Evolutionary conservation across 2,113 vertebrate genomes (phyloP).

Genomic region (Stomatorhinus ivindoensis): DNA sequence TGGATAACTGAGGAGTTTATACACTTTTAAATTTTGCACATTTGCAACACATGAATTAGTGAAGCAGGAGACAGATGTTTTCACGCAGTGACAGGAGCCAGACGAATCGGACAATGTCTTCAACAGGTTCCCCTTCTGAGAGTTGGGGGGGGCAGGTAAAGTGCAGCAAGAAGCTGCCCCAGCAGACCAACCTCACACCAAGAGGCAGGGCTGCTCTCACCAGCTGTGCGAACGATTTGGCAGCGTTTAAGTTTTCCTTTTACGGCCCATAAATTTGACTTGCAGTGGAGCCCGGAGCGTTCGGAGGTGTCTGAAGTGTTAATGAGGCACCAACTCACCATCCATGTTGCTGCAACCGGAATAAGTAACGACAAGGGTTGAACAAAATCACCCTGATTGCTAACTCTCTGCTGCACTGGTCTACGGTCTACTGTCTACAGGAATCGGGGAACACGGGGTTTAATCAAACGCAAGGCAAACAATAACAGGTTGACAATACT

Average conservation of each 20-base stretch:
- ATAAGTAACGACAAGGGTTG: background rate
- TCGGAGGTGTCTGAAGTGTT: background rate
- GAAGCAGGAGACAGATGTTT: background rate
- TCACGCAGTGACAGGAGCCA: background rate
- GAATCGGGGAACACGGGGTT: too few species aligned
- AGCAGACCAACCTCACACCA: background rate
- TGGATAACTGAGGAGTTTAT: background rate
- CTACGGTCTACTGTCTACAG: too few species aligned
- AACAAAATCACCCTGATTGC: background rate
- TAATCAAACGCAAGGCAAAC: too few species aligned
- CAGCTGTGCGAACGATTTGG: background rate
- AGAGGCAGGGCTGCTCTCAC: background rate
- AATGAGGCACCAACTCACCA: background rate
- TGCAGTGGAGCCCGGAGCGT: background rate
- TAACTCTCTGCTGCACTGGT: background rate
- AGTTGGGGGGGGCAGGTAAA: background rate
- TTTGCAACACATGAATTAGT: background rate
- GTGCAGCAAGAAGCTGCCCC: background rate
- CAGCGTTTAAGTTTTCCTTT: background rate
- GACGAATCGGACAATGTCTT: background rate
- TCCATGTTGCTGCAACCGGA: background rate
- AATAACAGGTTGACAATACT: too few species aligned
- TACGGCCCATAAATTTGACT: background rate
- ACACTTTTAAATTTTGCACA: background rate
- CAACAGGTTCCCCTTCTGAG: background rate